These are phyloP conservation scores for Thelaira solivaga DNA, from an alignment of 2,888 invertebrate genomes.

Conservation along the genomic window DNA sequence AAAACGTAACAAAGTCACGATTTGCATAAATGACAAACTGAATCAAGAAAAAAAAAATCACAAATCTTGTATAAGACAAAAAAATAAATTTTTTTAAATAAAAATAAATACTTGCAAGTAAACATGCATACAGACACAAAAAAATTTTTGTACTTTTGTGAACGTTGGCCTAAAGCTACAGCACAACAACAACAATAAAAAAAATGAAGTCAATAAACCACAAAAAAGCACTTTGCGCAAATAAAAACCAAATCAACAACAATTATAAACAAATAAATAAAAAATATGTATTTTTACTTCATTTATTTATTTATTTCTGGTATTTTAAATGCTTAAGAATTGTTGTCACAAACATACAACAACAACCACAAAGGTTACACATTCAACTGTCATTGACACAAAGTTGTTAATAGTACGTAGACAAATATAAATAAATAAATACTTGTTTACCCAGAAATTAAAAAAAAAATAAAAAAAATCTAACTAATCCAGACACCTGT, in stretches of 20 bases:
- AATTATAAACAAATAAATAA: conserved; percentile 60
- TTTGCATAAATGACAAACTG: conserved; percentile 58
- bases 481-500: conserved; percentile 52
- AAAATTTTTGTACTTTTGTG: not conserved
- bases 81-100: not conserved
- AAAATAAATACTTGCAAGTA: conserved; percentile 14
- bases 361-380: conserved; percentile 64
- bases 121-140: conserved; percentile 3
- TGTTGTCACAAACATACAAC: conserved; percentile 6
- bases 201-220: conserved; percentile 29
- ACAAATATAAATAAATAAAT: conserved; percentile 10
- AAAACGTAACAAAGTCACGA: conserved; percentile 61
- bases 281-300: conserved; percentile 33
- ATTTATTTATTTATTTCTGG: conserved; percentile 21
- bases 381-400: conserved; percentile 75
- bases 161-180: conserved; percentile 7
- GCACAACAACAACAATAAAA: conserved; percentile 21
- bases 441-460: too few species aligned
- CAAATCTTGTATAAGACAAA: not conserved
- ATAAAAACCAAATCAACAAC: conserved; percentile 50
- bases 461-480: too few species aligned
- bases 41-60: not conserved
- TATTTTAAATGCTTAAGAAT: conserved; percentile 31
- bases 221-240: conserved; percentile 43
- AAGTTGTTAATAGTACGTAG: conserved; percentile 51